Base-by-base conservation (phyloP, 2,113 vertebrate genomes). In the Passer montanus region DNA sequence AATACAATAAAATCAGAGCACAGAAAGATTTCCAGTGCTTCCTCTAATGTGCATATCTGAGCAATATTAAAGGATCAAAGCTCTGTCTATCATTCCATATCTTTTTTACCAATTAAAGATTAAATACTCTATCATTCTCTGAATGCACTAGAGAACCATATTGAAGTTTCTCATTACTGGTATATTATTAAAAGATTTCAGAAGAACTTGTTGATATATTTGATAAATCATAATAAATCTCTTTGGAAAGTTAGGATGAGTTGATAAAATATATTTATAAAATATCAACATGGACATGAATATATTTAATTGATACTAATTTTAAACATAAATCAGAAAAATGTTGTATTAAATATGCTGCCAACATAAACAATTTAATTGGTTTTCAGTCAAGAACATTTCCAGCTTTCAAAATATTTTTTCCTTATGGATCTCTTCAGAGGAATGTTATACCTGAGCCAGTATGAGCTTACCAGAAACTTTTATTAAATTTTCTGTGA, bases 31-130 rank as follows among this genome's bases (percentile, higher is more conserved):
- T 90, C 39, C 31, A 56, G 37, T 14, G 43, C 77, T 87, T 83
- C 49, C 78, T 87, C 87, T 50, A 78, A 91, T 72, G 62, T 43
- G 66, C 56, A 68, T 90, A 84, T 84, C 89, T 68, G 52, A 89
- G 56, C 69, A 77, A 62, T 47, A 90, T 62, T 90, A 88, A 88
- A 39, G 74, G 84, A 96, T 96, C 86, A 93, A 95, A 90, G 43
- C 59, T 63, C 35, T 91, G 75, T 64, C 89, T 88, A 77, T 90
- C 76, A 84, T 86, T 85, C 64, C 28, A 35, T 69, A 55, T 21
- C 43, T 75, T 91, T 94, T 94, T 84, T 59, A n/a, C 23, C 21
- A 49, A 81, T 92, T 93, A 91, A 91, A 97, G 93, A 95, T 89
- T 93, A 94, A 95, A 75, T 85, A 93, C 21, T 83, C 47, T 22